Percentiles rank a stretch among this genome's conserved stretches.
These are phyloP conservation scores for Procavia capensis DNA, from an alignment of 2,113 vertebrate genomes.

Conservation along the genomic window DNA sequence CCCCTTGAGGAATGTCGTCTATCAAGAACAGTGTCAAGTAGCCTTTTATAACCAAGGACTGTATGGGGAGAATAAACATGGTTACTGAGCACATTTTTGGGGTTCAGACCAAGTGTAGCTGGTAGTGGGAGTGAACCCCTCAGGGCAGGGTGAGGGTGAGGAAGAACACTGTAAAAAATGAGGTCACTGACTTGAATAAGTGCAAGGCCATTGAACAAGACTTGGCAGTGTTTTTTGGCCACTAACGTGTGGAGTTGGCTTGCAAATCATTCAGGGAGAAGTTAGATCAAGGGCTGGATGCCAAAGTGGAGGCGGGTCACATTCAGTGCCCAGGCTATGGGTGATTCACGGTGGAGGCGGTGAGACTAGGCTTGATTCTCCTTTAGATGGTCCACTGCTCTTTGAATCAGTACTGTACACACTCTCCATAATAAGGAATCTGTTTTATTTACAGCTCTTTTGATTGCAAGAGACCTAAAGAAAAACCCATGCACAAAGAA, in stretches of 20 bases:
- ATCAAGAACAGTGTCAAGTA: neutral
- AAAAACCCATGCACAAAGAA: neutral
- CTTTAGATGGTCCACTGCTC: neutral
- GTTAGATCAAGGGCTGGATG: neutral
- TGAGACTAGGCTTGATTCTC: too few relatives aligned
- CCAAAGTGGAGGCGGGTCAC: neutral
- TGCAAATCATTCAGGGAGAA: neutral
- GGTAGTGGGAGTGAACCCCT: neutral
- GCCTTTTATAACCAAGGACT: neutral
- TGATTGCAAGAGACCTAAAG: neutral
- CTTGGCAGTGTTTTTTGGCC: neutral
- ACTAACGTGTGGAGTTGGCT: neutral
- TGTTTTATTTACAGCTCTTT: neutral
- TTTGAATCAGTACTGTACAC: neutral
- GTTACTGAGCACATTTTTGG: neutral
- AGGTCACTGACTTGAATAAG: neutral
- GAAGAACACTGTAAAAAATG: neutral
- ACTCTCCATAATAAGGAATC: neutral
- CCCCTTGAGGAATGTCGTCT: neutral
- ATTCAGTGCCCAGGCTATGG: neutral
- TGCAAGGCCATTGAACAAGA: neutral
- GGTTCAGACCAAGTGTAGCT: conserved; percentile 1
- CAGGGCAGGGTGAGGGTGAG: neutral
- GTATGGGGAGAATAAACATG: neutral
- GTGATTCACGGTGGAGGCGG: neutral